These are phyloP conservation scores for Brenthis ino DNA, from an alignment of 2,888 invertebrate species.

Conservation along the genomic window DNA sequence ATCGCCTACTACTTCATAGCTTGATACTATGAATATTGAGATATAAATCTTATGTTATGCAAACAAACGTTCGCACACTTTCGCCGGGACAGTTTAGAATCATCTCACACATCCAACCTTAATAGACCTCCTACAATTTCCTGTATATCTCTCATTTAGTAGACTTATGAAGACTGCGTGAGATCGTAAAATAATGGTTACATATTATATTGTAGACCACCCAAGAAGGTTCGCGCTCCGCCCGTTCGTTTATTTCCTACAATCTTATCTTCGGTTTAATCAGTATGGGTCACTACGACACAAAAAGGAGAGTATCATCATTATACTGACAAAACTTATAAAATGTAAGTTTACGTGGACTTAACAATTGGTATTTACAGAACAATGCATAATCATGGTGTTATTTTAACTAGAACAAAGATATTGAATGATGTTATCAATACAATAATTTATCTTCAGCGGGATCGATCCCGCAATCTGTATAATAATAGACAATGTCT, in stretches of 20 bases:
- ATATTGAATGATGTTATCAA: too few species aligned
- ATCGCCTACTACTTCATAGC: constrained; percentile 60
- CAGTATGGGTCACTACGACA: constrained; percentile 55
- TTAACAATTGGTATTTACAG: not conserved
- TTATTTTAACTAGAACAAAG: too few species aligned
- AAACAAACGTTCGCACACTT: constrained; percentile 73
- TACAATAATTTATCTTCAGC: too few species aligned
- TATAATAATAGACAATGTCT: not conserved
- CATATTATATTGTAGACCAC: constrained; percentile 65
- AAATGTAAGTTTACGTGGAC: not conserved
- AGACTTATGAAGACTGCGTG: constrained; percentile 40
- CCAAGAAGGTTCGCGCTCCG: constrained; percentile 60
- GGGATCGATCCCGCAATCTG: not conserved
- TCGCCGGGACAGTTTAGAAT: constrained; percentile 77
- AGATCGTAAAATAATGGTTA: constrained; percentile 58
- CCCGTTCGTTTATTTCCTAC: constrained; percentile 66
- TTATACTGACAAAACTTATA: constrained; percentile 32
- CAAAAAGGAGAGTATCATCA: constrained; percentile 46
- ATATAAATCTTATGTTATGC: constrained; percentile 73
- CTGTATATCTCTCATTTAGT: constrained; percentile 32
- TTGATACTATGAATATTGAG: constrained; percentile 54
- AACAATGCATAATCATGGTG: too few species aligned
- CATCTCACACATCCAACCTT: constrained; percentile 36
- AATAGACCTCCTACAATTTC: constrained; percentile 25
- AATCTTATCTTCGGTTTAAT: constrained; percentile 69